These are phyloP conservation scores for Proisotoma minuta DNA, from an alignment of 2,888 invertebrate species.

Conservation along the genomic window DNA sequence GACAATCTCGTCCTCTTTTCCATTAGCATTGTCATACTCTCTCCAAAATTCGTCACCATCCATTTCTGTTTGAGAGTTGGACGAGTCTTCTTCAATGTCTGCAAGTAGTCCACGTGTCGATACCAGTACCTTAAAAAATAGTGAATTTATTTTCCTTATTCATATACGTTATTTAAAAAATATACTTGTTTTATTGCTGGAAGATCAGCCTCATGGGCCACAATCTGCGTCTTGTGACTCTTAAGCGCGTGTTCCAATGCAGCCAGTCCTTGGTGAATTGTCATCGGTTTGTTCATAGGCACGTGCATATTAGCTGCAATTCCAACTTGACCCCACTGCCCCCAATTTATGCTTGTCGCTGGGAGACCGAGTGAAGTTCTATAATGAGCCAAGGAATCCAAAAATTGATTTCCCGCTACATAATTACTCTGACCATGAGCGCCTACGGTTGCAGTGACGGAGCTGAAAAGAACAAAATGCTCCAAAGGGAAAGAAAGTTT, in stretches of 20 bases:
- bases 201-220: conserved; percentile 8
- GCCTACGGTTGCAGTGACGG: conserved; percentile 1
- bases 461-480: conserved; percentile 21
- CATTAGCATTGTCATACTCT: conserved; percentile 11
- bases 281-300: conserved; percentile 11
- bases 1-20: conserved; percentile 11
- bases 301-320: conserved; percentile 19
- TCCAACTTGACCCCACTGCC: conserved; percentile 26
- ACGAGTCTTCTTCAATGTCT: neutral
- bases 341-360: conserved; percentile 21
- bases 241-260: conserved; percentile 7
- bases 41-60: conserved; percentile 27
- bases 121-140: too few species aligned
- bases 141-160: too few species aligned
- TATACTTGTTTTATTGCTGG: neutral
- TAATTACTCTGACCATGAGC: conserved; percentile 17
- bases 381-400: conserved; percentile 15
- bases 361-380: conserved; percentile 14
- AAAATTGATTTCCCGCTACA: conserved; percentile 11
- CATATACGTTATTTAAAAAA: too few species aligned
- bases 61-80: neutral
- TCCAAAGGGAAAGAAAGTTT: conserved; percentile 8
- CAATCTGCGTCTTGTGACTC: neutral
- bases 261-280: conserved; percentile 10
- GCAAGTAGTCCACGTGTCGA: neutral